These are phyloP conservation scores for Actenoides lindsayi DNA, from an alignment of 2,113 vertebrate genomes.

Conservation along the genomic window DNA sequence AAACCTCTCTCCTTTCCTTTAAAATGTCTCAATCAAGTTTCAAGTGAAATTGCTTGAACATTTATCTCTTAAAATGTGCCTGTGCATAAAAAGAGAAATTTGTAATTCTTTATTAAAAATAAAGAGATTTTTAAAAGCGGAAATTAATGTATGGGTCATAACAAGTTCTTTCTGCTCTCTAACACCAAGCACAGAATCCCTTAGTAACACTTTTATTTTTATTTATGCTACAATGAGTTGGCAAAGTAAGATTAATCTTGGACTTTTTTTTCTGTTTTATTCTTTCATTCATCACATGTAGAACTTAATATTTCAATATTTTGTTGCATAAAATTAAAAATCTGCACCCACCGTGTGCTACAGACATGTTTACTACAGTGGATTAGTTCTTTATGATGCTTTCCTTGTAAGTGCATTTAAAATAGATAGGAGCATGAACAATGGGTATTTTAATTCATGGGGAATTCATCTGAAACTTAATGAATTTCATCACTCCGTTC, in stretches of 20 bases:
- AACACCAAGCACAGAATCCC: neutral
- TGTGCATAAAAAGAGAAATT: neutral
- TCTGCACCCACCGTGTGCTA: neutral
- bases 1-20: slow-evolving; percentile 70
- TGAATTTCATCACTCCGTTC: neutral
- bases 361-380: neutral
- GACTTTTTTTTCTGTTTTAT: neutral
- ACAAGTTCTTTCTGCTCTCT: neutral
- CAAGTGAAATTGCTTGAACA: slow-evolving; percentile 56
- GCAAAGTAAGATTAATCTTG: neutral
- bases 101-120: slow-evolving; percentile 11
- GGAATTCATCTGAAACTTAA: neutral
- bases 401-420: neutral
- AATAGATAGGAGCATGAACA: neutral
- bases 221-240: neutral
- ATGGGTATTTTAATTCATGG: neutral
- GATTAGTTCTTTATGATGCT: neutral
- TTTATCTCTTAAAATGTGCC: slow-evolving; percentile 29
- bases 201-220: neutral
- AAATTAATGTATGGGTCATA: neutral
- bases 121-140: neutral
- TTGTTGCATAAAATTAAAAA: neutral
- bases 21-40: slow-evolving; percentile 72
- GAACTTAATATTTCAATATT: neutral
- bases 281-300: neutral